These are phyloP conservation scores for Oryzias sinensis DNA, from an alignment of 2,797 vertebrate genomes.

Conservation along the genomic window DNA sequence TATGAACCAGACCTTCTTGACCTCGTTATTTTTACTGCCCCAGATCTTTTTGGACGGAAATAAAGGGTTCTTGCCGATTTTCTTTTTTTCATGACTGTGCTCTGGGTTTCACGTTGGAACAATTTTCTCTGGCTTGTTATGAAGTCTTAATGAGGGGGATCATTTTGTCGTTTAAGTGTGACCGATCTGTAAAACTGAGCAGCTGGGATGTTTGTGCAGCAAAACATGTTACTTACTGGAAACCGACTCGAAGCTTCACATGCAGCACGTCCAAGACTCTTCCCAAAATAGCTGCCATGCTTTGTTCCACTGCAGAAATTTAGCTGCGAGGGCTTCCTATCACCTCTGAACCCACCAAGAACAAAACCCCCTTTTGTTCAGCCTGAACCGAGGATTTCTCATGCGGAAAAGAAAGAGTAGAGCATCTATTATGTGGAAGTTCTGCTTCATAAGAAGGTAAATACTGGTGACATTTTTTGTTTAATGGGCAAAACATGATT, in stretches of 20 bases:
- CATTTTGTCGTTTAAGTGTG: conserved; percentile 13
- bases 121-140: conserved; percentile 39
- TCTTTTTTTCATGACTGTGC: conserved; percentile 39
- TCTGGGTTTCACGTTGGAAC: conserved; percentile 43
- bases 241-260: conserved; percentile 35
- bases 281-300: conserved; percentile 30
- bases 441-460: conserved; percentile 11
- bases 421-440: background rate
- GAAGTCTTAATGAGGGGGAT: conserved; percentile 37
- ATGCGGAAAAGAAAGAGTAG: conserved; percentile 23
- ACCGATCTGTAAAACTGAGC: background rate
- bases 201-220: background rate
- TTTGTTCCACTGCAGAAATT: conserved; percentile 29
- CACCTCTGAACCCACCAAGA: conserved; percentile 27
- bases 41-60: conserved; percentile 38
- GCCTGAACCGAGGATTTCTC: conserved; percentile 24
- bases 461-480: conserved; percentile 26
- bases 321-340: conserved; percentile 39
- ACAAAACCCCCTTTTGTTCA: conserved; percentile 28
- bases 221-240: conserved; percentile 48
- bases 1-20: conserved; percentile 61
- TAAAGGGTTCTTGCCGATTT: conserved; percentile 20
- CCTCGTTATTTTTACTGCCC: conserved; percentile 71
- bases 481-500: conserved; percentile 24
- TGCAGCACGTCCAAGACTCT: conserved; percentile 11